phyloP scores from a whole-genome alignment of 1,140 invertebrate genomes.

The Camponotus floridanus region DNA sequence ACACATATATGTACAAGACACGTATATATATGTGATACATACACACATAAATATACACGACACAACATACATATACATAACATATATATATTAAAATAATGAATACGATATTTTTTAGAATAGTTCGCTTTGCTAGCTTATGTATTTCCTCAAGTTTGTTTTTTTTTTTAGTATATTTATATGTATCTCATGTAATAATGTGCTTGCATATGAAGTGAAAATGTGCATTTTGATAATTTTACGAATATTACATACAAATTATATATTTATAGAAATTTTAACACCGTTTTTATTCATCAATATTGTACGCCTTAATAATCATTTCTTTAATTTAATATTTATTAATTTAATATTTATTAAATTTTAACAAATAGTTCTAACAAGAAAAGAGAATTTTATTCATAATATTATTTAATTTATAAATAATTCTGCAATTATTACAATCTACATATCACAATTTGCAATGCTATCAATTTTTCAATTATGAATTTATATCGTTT shows the following conservation, averaged over 20 bases:
- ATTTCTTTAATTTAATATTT: not conserved
- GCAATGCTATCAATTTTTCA: not conserved
- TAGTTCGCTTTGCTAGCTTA: constrained; percentile 29
- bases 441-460: not conserved
- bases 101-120: constrained; percentile 20
- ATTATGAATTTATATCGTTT: not conserved
- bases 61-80: too few relatives aligned
- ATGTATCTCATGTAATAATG: not conserved
- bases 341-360: not conserved
- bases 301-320: not conserved
- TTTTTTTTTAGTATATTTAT: not conserved
- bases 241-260: not conserved
- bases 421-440: constrained; percentile 1
- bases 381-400: not conserved
- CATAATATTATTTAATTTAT: not conserved
- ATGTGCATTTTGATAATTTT: constrained; percentile 2
- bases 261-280: not conserved
- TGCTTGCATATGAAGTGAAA: not conserved
- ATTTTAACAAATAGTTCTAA: not conserved
- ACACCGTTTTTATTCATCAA: not conserved
- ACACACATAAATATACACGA: not conserved
- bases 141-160: constrained; percentile 13
- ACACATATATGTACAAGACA: not conserved
- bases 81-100: constrained; percentile 10
- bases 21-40: too few relatives aligned